Base-by-base conservation (phyloP, 2,113 vertebrate species). In the Ceyx cyanopectus region DNA sequence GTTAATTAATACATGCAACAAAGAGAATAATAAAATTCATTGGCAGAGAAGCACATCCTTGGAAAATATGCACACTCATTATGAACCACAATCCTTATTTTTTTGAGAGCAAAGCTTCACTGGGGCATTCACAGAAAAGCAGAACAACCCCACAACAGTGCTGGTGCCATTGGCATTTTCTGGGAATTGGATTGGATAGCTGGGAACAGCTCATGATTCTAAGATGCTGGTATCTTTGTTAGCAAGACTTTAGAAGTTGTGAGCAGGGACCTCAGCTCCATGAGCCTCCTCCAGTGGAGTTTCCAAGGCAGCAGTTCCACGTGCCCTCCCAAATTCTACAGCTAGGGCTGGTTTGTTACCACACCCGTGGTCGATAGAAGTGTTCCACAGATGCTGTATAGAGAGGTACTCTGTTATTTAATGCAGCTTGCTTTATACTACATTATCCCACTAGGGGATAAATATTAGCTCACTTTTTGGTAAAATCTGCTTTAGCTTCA, bases 341-440 rank as follows among this genome's bases (percentile, higher is more conserved):
- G 17, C 21, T 3, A n/a, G 22, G 8, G 9, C 21, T 40, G 56
- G 46, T 23, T 78, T 20, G 4, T 7, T 29, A 62, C 23, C 20
- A 34, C 1, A 1, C 9, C 30, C 46, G 29, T 2, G 56, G 40
- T 45, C n/a, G 34, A 22, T 5, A 0, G 4, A 45, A 62, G 40
- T 11, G 20, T 68, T 67, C 30, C 41, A 32, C 50, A 57, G 73
- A 72, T 34, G 5, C 0, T 40, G 32, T 17, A 14, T 13, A 46
- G 11, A 53, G 45, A 45, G 10, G 30, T 45, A 56, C 12, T 4
- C 8, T 0, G 3, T 43, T n/a, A 45, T 19, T 53, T 32, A 86
- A 53, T 27, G 23, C 22, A 51, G 27, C 23, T 34, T 8, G 2
- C 20, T 62, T 53, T 76, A 60, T 7, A 60, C 7, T 45, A 6